Evolutionary conservation across 2,113 vertebrate species (phyloP).

Genomic region (Vombatus ursinus): DNA sequence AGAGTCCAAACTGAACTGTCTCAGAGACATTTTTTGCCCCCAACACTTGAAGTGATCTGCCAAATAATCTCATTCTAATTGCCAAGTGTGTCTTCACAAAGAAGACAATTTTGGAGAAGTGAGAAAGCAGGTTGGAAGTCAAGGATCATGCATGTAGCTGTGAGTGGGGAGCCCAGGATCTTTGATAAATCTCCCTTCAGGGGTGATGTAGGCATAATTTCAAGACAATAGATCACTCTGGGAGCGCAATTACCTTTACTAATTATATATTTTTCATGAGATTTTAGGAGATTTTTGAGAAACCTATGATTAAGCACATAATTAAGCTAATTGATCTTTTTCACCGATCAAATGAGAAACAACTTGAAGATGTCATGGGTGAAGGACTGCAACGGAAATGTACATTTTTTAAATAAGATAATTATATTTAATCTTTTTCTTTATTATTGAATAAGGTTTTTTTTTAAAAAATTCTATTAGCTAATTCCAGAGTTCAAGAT

Average conservation of each 20-base stretch:
- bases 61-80: background rate
- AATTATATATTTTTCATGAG: background rate
- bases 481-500: background rate
- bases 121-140: no score
- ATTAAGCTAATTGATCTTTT: background rate
- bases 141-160: background rate
- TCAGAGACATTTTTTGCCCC: background rate
- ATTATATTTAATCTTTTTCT: background rate
- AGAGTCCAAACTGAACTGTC: background rate
- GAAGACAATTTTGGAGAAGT: background rate
- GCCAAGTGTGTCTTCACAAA: background rate
- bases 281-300: background rate
- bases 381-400: background rate
- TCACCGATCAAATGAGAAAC: background rate
- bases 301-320: background rate
- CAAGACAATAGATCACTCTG: background rate
- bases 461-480: background rate
- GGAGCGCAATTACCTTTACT: background rate
- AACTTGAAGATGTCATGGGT: background rate
- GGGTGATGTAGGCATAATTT: background rate
- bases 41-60: background rate
- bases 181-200: background rate
- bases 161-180: background rate
- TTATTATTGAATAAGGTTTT: background rate
- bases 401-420: background rate